These are phyloP conservation scores for Tragelaphus scriptus DNA, from an alignment of 2,113 vertebrate genomes.

Conservation along the genomic window DNA sequence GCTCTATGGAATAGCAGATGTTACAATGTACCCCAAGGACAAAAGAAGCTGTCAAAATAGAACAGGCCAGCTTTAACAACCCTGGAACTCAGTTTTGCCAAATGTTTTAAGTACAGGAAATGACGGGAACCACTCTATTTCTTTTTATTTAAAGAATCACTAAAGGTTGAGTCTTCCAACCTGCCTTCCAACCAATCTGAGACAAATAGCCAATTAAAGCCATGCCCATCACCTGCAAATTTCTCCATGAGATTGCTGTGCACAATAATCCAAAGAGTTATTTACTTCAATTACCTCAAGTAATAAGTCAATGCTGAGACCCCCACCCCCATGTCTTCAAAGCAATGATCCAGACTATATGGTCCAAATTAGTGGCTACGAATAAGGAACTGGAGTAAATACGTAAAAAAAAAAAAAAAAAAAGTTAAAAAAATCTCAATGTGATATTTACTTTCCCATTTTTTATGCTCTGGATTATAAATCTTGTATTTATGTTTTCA, in stretches of 20 bases:
- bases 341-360: not conserved
- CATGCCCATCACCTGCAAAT: not conserved
- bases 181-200: not conserved
- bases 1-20: not conserved
- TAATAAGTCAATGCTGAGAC: not conserved
- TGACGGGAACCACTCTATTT: conserved; percentile 12
- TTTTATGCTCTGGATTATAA: conserved; percentile 25
- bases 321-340: not conserved
- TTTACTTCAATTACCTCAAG: not conserved
- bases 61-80: conserved; percentile 39
- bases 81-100: conserved; percentile 43
- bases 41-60: conserved; percentile 23
- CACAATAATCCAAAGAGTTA: not conserved
- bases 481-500: not conserved
- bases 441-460: not conserved
- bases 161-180: conserved; percentile 16
- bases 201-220: not conserved
- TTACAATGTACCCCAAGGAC: not conserved
- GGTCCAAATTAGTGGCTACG: not conserved
- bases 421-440: not conserved
- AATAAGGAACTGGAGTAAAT: not conserved
- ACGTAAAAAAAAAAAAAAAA: not conserved
- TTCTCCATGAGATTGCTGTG: not conserved
- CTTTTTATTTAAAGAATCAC: conserved; percentile 17
- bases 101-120: conserved; percentile 53